Conservation (phyloP, 2,888 invertebrate genomes). For the Thymelicus lineola region DNA sequence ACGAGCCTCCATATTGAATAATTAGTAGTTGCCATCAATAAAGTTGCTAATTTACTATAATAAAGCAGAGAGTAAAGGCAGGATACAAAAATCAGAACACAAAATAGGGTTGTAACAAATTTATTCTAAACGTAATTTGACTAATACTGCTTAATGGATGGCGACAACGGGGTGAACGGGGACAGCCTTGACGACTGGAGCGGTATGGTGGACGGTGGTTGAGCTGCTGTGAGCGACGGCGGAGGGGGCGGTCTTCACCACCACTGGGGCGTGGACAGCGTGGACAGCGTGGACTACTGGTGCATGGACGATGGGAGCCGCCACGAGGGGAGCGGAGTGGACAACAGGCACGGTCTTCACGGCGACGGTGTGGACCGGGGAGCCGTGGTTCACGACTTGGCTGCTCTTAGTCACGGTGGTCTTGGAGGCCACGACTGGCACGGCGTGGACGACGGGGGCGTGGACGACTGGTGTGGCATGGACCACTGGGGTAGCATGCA, state of each 20-base stretch:
- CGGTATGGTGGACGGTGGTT: slow-evolving; percentile 67
- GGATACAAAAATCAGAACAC: background rate
- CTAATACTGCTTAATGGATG: slow-evolving; percentile 52
- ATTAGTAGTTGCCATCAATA: no score
- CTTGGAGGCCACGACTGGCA: slow-evolving; percentile 61
- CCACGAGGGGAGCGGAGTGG: slow-evolving; percentile 56
- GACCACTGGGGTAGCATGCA: slow-evolving; percentile 46
- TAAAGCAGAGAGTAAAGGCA: no score
- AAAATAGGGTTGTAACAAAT: slow-evolving; percentile 8
- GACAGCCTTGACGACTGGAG: slow-evolving; percentile 66
- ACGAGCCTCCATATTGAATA: no score
- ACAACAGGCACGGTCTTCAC: slow-evolving; percentile 51
- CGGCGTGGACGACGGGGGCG: slow-evolving; percentile 47
- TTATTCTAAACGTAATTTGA: slow-evolving; percentile 30
- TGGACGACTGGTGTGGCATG: slow-evolving; percentile 68
- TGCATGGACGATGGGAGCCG: slow-evolving; percentile 46
- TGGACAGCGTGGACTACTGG: slow-evolving; percentile 51
- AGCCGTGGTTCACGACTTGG: slow-evolving; percentile 76
- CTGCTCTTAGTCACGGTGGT: slow-evolving; percentile 79
- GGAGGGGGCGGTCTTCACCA: slow-evolving; percentile 71
- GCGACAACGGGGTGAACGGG: slow-evolving; percentile 70
- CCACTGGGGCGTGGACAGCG: slow-evolving; percentile 57
- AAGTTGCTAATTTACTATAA: no score
- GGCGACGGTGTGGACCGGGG: slow-evolving; percentile 60
- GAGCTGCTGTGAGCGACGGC: slow-evolving; percentile 68